These are phyloP conservation scores for Erannis defoliaria DNA, from an alignment of 2,888 invertebrate genomes.

Conservation along the genomic window DNA sequence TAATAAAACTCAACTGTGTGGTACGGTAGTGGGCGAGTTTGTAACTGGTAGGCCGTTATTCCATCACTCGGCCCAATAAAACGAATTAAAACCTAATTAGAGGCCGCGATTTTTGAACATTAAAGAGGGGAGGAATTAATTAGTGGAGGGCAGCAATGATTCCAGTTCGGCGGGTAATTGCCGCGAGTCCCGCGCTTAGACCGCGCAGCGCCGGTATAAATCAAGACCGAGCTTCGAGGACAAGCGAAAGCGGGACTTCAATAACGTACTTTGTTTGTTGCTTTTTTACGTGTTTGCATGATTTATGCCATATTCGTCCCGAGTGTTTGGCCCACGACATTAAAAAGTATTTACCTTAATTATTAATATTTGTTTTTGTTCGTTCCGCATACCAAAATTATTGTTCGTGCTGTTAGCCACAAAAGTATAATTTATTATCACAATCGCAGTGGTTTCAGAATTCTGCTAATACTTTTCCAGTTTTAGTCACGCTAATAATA, in stretches of 20 bases:
- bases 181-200: constrained; percentile 57
- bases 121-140: constrained; percentile 84
- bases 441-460: too few relatives aligned
- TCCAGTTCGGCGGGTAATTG: constrained; percentile 81
- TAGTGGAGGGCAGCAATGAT: constrained; percentile 82
- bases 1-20: constrained; percentile 48
- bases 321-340: too few relatives aligned
- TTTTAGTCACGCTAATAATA: too few relatives aligned
- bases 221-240: constrained; percentile 52
- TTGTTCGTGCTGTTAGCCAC: too few relatives aligned
- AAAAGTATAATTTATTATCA: too few relatives aligned
- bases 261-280: not conserved
- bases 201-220: constrained; percentile 56
- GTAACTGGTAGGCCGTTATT: constrained; percentile 71
- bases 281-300: too few relatives aligned
- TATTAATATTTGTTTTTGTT: too few relatives aligned
- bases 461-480: too few relatives aligned
- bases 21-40: constrained; percentile 46
- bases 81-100: constrained; percentile 87
- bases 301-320: too few relatives aligned
- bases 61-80: constrained; percentile 81
- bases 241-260: constrained; percentile 36
- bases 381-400: too few relatives aligned
- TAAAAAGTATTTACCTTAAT: too few relatives aligned
- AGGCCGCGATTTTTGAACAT: constrained; percentile 85